Evolutionary conservation across 2,797 vertebrate species (phyloP), one percentile per base, ranked within the genome.

Genomic region (Melanotaenia pygmaea): DNA sequence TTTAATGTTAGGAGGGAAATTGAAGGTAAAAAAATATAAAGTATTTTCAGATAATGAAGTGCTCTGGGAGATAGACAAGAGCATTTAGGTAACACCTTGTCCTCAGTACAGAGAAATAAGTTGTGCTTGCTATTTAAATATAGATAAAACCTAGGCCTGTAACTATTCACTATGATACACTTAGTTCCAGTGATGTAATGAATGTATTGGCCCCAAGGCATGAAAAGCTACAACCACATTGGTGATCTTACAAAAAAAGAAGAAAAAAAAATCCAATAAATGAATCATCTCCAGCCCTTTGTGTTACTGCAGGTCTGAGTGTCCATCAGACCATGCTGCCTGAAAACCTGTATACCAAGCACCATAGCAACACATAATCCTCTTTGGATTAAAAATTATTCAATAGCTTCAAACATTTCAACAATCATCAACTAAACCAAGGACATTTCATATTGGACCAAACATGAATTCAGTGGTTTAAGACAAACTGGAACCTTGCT

Each of bases 391-490:
- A 58, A 63, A 63, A 47, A 45, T 32, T 4, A 63, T 47, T 45
- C 18, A 61, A 74, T 63, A 11, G 13, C 8, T 70, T 63, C 43
- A 47, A 43, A 30, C 40, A 60, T 30, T 63, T 47, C 40, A 28
- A 30, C 20, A 13, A 61, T 47, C 40, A 47, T 22, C 11, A 22
- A 34, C 20, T 14, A 34, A n/a, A 63, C 60, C 20, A 35, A 45
- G 16, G 22, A 24, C 35, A 24, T 26, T 24, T 40, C 13, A 40
- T 45, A 12, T 26, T 45, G 14, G 43, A 30, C 26, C 3, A 8
- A 43, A 63, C 40, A 20, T 13, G 8, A 54, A 28, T 26, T 28
- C 51, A 54, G 24, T 26, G 24, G 28, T 45, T 47, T 11, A 28
- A 26, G 28, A 63, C 26, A 5, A 53, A 35, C 63, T 53, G 32